Evolutionary conservation across 2,113 vertebrate species (phyloP).

Genomic region (Scytalopus superciliaris): DNA sequence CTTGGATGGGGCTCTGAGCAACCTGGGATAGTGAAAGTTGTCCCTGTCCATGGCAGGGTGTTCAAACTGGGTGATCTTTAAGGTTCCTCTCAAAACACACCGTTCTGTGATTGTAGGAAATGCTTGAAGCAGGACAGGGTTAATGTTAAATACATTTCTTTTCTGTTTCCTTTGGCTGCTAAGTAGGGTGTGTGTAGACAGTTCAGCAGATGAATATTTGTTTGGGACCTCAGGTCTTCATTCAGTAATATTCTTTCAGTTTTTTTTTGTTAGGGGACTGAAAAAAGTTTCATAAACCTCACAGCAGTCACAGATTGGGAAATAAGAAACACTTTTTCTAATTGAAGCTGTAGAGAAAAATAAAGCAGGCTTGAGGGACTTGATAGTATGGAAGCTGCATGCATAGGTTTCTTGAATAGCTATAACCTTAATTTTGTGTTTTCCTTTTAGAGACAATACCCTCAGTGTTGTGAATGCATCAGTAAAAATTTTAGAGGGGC

Average conservation of each 20-base stretch:
- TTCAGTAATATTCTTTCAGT: background rate
- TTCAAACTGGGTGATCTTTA: background rate
- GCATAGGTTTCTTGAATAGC: background rate
- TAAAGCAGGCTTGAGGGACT: background rate
- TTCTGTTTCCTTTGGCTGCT: background rate
- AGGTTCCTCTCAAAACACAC: background rate
- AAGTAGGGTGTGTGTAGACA: background rate
- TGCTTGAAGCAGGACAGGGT: background rate
- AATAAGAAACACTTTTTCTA: background rate
- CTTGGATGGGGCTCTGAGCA: background rate
- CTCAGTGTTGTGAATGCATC: background rate
- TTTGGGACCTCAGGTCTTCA: background rate
- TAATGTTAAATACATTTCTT: background rate
- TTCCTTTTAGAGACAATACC: background rate
- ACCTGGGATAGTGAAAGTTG: rapidly evolving
- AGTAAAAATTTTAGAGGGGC: background rate
- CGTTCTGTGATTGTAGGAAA: background rate
- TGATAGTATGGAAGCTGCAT: background rate
- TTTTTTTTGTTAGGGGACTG: background rate
- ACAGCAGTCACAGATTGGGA: background rate
- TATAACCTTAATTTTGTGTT: background rate
- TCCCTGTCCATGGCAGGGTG: rapidly evolving
- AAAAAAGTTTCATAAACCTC: background rate
- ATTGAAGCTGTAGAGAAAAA: background rate
- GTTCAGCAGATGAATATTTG: background rate